Evolutionary conservation across 1,140 invertebrate genomes (phyloP), one percentile per base, ranked within the genome.

Genomic region (Platyura marginata): DNA sequence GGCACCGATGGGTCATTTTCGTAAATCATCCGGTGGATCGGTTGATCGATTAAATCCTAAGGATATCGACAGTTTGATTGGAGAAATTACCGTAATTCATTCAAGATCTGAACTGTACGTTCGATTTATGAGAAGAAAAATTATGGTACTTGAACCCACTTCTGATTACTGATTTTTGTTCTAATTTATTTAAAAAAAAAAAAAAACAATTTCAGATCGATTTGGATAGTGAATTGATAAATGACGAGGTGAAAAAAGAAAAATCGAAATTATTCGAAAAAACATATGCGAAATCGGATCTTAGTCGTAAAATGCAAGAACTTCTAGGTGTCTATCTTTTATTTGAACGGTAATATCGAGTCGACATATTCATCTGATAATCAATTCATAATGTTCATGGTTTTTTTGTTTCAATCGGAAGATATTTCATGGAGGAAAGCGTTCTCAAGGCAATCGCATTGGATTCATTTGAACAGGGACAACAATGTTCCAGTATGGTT

Each of bases 371-470:
- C 6, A 6, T 6, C 6, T 29, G 6, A 29, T 29, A 29, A 29
- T 8, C 13, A 29, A 6, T 36, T 6, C 34, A 5, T 36, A 36
- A 10, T 18, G 34, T n/a, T 36, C 15, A n/a, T 6, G 5, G 4
- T 29, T 8, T 29, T 29, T 29, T 13, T 29, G 13, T 29, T 29
- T 29, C 25, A 13, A 8, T 13, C 25, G 6, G 13, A 29, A 71
- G 69, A 42, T 95, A 89, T 65, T 98, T 95, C 58, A 81, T 98
- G 71, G 81, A 86, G 50, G 90, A 98, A 63, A 97, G 90, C 56
- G 81, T 97, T 0, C 73, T 79, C 22, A 98, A 98, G 64, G 94
- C 93, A 18, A 74, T 98, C 34, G 75, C 76, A 44, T 77, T 97
- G 71, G 91, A 97, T 53, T 68, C 67, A 1, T 61, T 80, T 29